These are phyloP conservation scores for Conchocele bisecta DNA, from an alignment of 2,888 invertebrate genomes.

Conservation along the genomic window DNA sequence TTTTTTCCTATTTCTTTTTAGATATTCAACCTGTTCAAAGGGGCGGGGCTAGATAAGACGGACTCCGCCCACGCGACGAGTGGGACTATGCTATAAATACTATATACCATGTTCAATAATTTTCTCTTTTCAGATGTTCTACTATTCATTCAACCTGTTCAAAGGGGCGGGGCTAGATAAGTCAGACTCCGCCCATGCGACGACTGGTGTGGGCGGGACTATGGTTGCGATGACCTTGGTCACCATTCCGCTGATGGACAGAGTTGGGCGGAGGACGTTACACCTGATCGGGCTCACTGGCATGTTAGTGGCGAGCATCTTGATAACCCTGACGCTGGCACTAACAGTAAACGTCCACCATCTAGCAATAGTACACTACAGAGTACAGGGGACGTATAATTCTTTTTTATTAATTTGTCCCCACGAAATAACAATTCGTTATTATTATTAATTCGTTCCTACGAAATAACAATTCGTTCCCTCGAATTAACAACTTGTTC, in stretches of 20 bases:
- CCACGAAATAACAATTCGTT: too few relatives aligned
- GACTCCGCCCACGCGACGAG: too few relatives aligned
- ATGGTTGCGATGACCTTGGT: constrained; percentile 99
- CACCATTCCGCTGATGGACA: constrained; percentile 97
- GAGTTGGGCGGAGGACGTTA: constrained; percentile 95
- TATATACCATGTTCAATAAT: too few relatives aligned
- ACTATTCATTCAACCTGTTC: constrained; percentile 97
- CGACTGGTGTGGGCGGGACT: constrained; percentile 96
- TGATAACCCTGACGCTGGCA: constrained; percentile 98
- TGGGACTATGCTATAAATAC: too few relatives aligned
- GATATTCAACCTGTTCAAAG: constrained; percentile 94
- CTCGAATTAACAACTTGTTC: too few relatives aligned
- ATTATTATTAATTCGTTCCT: too few relatives aligned
- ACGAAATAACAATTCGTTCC: too few relatives aligned
- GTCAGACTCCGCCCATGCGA: constrained; percentile 96
- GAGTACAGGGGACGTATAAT: too few relatives aligned
- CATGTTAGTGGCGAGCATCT: constrained; percentile 99
- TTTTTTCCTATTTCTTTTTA: too few relatives aligned
- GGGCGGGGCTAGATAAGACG: constrained; percentile 92
- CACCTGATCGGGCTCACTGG: constrained; percentile 98
- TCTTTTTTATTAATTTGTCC: too few relatives aligned
- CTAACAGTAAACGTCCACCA: constrained; percentile 99
- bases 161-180: constrained; percentile 92
- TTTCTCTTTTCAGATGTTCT: constrained; percentile 95
- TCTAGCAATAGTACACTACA: too few relatives aligned